Percentiles rank a stretch among this genome's conserved stretches.
Evolutionary conservation across 2,797 vertebrate species (phyloP).

Genomic region (Malurus leucopterus): DNA sequence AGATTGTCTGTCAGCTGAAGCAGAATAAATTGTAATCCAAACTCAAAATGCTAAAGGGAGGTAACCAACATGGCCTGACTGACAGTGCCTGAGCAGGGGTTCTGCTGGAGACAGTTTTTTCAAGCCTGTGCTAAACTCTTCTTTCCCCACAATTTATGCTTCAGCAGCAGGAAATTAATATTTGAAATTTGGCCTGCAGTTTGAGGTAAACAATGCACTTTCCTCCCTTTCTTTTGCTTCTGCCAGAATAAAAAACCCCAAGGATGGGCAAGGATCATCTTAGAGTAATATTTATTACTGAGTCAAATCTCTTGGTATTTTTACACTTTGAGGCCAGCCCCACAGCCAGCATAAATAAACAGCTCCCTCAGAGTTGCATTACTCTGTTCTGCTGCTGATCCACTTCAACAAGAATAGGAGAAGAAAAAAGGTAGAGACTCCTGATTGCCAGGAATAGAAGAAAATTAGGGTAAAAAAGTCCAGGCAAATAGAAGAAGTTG

Average conservation of each 20-base stretch:
- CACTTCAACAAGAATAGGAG: neutral
- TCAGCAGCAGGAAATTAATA: neutral
- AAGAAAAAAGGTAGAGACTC: neutral
- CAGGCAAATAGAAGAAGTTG: neutral
- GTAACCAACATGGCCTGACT: neutral
- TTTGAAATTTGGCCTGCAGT: neutral
- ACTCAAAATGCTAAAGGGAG: neutral
- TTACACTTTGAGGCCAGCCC: neutral
- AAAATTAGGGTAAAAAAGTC: neutral
- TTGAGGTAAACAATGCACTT: neutral
- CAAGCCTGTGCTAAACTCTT: neutral
- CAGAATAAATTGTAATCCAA: conserved; percentile 8
- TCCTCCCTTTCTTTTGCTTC: neutral
- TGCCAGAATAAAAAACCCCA: neutral
- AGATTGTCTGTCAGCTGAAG: neutral
- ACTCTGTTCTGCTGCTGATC: neutral
- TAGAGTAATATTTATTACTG: neutral
- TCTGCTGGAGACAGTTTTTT: neutral
- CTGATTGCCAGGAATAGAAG: neutral
- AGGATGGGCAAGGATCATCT: neutral
- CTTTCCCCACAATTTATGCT: neutral
- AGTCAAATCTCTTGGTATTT: neutral
- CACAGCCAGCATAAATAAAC: neutral
- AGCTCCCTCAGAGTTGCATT: neutral
- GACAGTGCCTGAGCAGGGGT: neutral